These are phyloP conservation scores for Zosterops hypoxanthus DNA, from an alignment of 2,113 vertebrate genomes.

Conservation along the genomic window DNA sequence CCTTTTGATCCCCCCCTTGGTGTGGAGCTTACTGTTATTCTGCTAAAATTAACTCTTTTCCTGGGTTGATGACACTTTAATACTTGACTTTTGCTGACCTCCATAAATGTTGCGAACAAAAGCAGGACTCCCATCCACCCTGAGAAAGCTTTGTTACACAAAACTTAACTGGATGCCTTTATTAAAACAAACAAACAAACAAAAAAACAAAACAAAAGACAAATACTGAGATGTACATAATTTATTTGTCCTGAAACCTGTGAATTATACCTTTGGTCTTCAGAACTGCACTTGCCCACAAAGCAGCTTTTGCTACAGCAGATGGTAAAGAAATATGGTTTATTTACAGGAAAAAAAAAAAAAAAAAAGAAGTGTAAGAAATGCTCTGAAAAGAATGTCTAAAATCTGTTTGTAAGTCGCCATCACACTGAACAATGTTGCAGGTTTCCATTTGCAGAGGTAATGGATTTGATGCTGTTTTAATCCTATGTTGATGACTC, in stretches of 20 bases:
- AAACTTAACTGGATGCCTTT: slow-evolving; percentile 71
- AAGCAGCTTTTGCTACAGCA: slow-evolving; percentile 54
- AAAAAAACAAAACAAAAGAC: background rate
- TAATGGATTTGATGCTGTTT: slow-evolving; percentile 83
- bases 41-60: slow-evolving; percentile 57
- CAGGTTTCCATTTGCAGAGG: slow-evolving; percentile 76
- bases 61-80: slow-evolving; percentile 54
- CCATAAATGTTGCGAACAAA: slow-evolving; percentile 41
- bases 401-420: slow-evolving; percentile 58
- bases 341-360: slow-evolving; percentile 3
- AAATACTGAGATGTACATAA: slow-evolving; percentile 63
- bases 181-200: slow-evolving; percentile 23
- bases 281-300: slow-evolving; percentile 51
- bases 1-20: slow-evolving; percentile 60
- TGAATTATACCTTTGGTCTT: slow-evolving; percentile 68
- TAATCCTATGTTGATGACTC: slow-evolving; percentile 78
- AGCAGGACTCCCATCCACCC: slow-evolving; percentile 40
- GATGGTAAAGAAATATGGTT: slow-evolving; percentile 49
- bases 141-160: slow-evolving; percentile 63
- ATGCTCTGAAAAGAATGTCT: slow-evolving; percentile 55
- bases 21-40: slow-evolving; percentile 67
- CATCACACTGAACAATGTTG: slow-evolving; percentile 42
- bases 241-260: slow-evolving; percentile 70
- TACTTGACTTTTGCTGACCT: slow-evolving; percentile 64
- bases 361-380: slow-evolving; percentile 39